Base-by-base conservation (phyloP, 2,888 invertebrate genomes). In the Acanthosoma haemorrhoidale region DNA sequence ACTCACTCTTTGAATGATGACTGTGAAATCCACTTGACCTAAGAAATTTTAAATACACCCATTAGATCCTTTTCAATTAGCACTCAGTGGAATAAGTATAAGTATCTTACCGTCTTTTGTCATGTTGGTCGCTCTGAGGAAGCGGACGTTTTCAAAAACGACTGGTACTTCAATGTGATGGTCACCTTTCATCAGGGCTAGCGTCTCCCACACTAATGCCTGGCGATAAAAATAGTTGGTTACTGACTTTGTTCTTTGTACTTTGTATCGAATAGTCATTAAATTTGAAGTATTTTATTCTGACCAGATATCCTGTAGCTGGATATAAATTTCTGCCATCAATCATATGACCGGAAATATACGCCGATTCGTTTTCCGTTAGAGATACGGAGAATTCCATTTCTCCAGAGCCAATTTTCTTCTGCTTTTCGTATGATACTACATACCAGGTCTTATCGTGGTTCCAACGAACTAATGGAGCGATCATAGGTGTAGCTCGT, bases 391-490 rank as follows among this genome's bases (percentile, higher is more conserved):
- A 79, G 18, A 88, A 83, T 0, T 82, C 80, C 58, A 88, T 82
- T 75, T 90, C 89, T 0, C 88, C 87, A 34, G 87, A 86, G 70
- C 85, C 84, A 76, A 86, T 85, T 75, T 86, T 87, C 76, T 87
- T 86, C 78, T 87, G 86, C 43, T 86, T 85, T 74, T 84, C 85
- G 78, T 87, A 89, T 58, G 85, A 84, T 0, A 88, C 86, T 1
- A 90, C 88, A 75, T 86, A 88, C 89, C 90, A 91, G 72, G 89
- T 86, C 72, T 87, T 86, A 16, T 85, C 84, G 77, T 96, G 95
- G 75, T 96, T 91, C 95, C 96, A 96, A 74, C 86, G 86, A n/a
- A 96, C 85, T 2, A 90, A 81, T 4, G 93, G 89, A 0, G 92
- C 85, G 57, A 96, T 83, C 86, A 91, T 91, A 0, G 92, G 89